phyloP scores from a whole-genome alignment of 2,797 vertebrate genomes.

The Intellagama lesueurii region DNA sequence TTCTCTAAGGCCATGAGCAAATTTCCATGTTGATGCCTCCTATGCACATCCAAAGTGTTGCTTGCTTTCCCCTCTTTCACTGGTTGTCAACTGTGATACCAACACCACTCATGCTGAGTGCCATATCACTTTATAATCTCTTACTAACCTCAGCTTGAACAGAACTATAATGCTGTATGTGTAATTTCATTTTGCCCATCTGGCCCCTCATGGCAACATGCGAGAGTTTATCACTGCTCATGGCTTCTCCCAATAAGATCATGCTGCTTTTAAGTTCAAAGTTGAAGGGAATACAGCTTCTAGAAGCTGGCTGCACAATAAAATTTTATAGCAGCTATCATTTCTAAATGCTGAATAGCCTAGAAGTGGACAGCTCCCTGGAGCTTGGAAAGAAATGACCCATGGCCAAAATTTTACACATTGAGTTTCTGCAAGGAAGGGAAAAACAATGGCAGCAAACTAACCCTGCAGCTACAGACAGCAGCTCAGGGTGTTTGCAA shows the following conservation, averaged over 20 bases:
- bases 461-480: neutral
- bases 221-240: neutral
- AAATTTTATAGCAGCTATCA: slow-evolving; percentile 8
- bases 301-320: slow-evolving; percentile 35
- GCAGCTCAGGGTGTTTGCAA: neutral
- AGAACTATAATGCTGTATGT: slow-evolving; percentile 15
- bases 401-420: slow-evolving; percentile 28
- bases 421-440: slow-evolving; percentile 11
- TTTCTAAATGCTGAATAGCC: slow-evolving; percentile 11
- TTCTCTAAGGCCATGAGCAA: neutral
- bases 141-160: slow-evolving; percentile 60
- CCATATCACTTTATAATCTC: slow-evolving; percentile 51
- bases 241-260: accelerated
- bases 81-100: neutral
- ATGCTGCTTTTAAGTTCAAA: slow-evolving; percentile 37
- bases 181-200: slow-evolving; percentile 42
- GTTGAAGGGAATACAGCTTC: slow-evolving; percentile 2
- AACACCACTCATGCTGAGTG: slow-evolving; percentile 52
- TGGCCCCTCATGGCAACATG: slow-evolving; percentile 31
- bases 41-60: slow-evolving; percentile 38
- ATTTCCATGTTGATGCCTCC: neutral
- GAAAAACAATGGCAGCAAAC: neutral
- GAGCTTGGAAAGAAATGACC: slow-evolving; percentile 18
- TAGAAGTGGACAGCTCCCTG: slow-evolving; percentile 17
- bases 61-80: neutral